Evolutionary conservation across 2,888 invertebrate genomes (phyloP), one percentile per base, ranked within the genome.

Genomic region (Piscicola geometra): DNA sequence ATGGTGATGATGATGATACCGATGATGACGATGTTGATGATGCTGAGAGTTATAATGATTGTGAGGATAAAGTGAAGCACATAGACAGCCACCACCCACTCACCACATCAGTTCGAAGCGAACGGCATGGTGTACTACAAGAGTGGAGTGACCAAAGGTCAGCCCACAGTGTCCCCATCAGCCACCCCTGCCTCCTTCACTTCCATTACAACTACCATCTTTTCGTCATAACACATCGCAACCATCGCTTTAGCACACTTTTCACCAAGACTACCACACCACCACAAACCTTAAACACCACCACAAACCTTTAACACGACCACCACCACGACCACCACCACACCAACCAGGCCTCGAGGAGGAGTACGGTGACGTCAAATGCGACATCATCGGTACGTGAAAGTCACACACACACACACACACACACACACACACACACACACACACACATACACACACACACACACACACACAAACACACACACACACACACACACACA

Each of bases 271-370:
- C n/a, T n/a, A n/a, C n/a, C n/a, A n/a, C n/a, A n/a, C n/a, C n/a
- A n/a, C n/a, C n/a, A n/a, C n/a, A n/a, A n/a, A n/a, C n/a, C n/a
- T n/a, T n/a, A n/a, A n/a, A n/a, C n/a, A n/a, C n/a, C n/a, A n/a
- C n/a, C n/a, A n/a, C n/a, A n/a, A n/a, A n/a, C 56, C n/a, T 71
- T 56, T 50, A 21, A n/a, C n/a, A n/a, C n/a, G n/a, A n/a, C n/a
- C n/a, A n/a, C n/a, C n/a, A n/a, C n/a, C n/a, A n/a, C n/a, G n/a
- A n/a, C n/a, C n/a, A n/a, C n/a, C n/a, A n/a, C n/a, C n/a, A n/a
- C n/a, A n/a, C n/a, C n/a, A n/a, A n/a, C n/a, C 81, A 84, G 92
- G 92, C 83, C 83, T 94, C 81, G 93, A 94, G 84, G 86, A 88
- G 77, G 87, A 89, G 79, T 87, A 93, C 77, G 93, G 93, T 52